phyloP scores from a whole-genome alignment of 2,113 vertebrate genomes.

The Pollachius pollachius region DNA sequence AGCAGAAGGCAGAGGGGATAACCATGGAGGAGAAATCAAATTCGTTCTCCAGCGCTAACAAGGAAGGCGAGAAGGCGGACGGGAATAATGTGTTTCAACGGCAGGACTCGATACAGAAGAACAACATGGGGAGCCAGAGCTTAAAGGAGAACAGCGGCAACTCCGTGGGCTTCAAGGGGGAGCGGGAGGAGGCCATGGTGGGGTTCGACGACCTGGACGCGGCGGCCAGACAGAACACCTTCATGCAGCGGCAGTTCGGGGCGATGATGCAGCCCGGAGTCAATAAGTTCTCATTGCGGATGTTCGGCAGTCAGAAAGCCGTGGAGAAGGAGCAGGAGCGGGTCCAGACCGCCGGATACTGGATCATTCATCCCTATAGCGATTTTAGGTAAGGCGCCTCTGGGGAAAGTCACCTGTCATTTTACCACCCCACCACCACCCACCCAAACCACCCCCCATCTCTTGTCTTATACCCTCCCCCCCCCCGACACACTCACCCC shows the following conservation, averaged over 20 bases:
- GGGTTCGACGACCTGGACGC: slow-evolving; percentile 86
- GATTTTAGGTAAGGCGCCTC: slow-evolving; percentile 92
- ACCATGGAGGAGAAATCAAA: slow-evolving; percentile 90
- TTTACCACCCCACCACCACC: slow-evolving; percentile 37
- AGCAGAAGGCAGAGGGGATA: neutral
- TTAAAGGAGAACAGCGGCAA: slow-evolving; percentile 33
- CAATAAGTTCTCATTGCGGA: slow-evolving; percentile 98
- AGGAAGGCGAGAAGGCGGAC: slow-evolving; percentile 81
- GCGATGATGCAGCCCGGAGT: slow-evolving; percentile 97
- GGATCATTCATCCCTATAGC: slow-evolving; percentile 99
- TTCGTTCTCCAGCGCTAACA: slow-evolving; percentile 82
- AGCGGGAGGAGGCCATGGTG: slow-evolving; percentile 84
- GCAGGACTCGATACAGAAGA: slow-evolving; percentile 79
- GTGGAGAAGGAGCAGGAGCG: slow-evolving; percentile 98
- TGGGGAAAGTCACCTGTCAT: slow-evolving; percentile 69
- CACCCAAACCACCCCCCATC: slow-evolving; percentile 38
- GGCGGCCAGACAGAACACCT: slow-evolving; percentile 82
- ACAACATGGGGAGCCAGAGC: slow-evolving; percentile 73
- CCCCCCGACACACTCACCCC: slow-evolving; percentile 17
- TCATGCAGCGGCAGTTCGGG: slow-evolving; percentile 97
- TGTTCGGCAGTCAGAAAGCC: slow-evolving; percentile 98
- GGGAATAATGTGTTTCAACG: slow-evolving; percentile 80
- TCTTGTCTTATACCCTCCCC: slow-evolving; percentile 55
- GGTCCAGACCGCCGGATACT: slow-evolving; percentile 97
- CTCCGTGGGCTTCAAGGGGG: slow-evolving; percentile 93